Evolutionary conservation across 2,888 invertebrate genomes (phyloP).

Genomic region (Cryptus armator): DNA sequence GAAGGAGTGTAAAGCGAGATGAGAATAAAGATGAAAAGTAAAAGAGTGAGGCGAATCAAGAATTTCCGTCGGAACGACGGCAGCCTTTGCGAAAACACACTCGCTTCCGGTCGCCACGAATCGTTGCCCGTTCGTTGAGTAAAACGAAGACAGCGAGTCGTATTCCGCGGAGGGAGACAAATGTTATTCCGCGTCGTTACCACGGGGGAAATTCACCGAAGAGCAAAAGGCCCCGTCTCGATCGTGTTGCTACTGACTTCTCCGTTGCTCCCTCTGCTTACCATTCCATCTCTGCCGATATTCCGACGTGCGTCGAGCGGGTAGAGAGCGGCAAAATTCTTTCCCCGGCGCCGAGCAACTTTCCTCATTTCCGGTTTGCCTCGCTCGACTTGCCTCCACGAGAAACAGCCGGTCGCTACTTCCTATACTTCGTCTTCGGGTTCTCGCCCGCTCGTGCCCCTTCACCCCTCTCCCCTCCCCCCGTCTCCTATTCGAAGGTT

Average conservation of each 20-base stretch:
- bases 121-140: slow-evolving; percentile 48
- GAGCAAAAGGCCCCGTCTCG: slow-evolving; percentile 52
- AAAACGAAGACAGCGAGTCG: slow-evolving; percentile 30
- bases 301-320: slow-evolving; percentile 64
- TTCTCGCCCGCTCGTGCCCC: slow-evolving; percentile 17
- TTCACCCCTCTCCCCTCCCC: background rate
- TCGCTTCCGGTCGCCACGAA: slow-evolving; percentile 67
- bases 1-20: background rate
- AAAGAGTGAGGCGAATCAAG: slow-evolving; percentile 47
- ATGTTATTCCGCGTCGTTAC: slow-evolving; percentile 71
- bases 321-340: slow-evolving; percentile 65
- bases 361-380: slow-evolving; percentile 73
- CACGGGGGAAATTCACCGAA: slow-evolving; percentile 70
- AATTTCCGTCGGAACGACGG: slow-evolving; percentile 58
- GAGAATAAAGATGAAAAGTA: background rate
- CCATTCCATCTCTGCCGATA: slow-evolving; percentile 68
- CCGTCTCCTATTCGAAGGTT: background rate
- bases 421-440: slow-evolving; percentile 50
- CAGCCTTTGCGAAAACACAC: slow-evolving; percentile 64
- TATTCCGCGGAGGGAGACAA: slow-evolving; percentile 57
- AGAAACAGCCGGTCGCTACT: slow-evolving; percentile 49
- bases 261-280: slow-evolving; percentile 30
- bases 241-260: slow-evolving; percentile 36
- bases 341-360: slow-evolving; percentile 72
- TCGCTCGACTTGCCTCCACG: slow-evolving; percentile 69